Evolutionary conservation across 1,140 invertebrate species (phyloP), one percentile per base, ranked within the genome.

Genomic region (Ruditapes philippinarum): DNA sequence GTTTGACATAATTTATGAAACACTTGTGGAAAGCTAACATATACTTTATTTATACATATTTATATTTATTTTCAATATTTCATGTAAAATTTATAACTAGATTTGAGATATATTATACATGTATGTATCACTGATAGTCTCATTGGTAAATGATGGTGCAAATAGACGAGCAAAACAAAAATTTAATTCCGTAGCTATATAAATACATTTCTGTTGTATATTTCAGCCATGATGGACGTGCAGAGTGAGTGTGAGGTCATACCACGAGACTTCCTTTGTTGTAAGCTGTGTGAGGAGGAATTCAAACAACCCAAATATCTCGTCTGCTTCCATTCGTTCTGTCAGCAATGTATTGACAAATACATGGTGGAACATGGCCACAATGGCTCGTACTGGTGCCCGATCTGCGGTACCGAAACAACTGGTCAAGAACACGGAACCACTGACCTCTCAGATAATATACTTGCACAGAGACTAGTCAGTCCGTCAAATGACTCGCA

Each of bases 261-360:
- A 60, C 94, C 94, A 1, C 81, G 93, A 19, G 91, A 92, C 68
- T 93, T 94, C 62, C 91, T 95, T 12, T 92, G 91, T 87, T 95
- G 95, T 82, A 92, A 92, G 54, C 91, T 95, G 73, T 95, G 95
- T 79, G 91, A 93, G 25, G 94, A 95, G 51, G 94, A 94, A 51
- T 95, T 92, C 91, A 93, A 93, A 65, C 88, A 93, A 98, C 95
- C 98, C 68, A 97, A 98, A 90, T 97, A 99, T 79, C 97, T 99
- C 89, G 97, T 97, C 91, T 99, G 98, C 96, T 97, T 99, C 91
- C 98, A 99, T 96, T 98, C 98, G 1, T 99, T 98, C 96, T 99
- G 98, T 96, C 97, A 98, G 96, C 96, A 97, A 68, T 99, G 98
- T 91, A 95, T 97, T 22, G 95, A 96, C n/a, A 89, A 80, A 42